A percentile compares a stretch with the other conserved stretches of the same genome.
These are phyloP conservation scores for Apteryx owenii DNA, from an alignment of 2,113 vertebrate genomes.

Conservation along the genomic window DNA sequence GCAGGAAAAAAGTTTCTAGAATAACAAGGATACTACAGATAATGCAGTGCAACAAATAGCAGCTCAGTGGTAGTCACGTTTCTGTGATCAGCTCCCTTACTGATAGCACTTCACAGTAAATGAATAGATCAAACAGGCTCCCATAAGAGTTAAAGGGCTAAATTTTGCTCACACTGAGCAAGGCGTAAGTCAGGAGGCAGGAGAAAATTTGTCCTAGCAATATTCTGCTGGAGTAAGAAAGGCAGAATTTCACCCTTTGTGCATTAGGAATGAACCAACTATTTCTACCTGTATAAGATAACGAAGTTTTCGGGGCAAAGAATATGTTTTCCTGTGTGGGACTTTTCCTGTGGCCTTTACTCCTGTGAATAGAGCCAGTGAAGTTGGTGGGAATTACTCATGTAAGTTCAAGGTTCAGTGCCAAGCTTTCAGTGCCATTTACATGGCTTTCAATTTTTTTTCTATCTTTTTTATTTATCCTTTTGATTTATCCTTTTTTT, in stretches of 20 bases:
- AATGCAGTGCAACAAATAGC: conserved; percentile 67
- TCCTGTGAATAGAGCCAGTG: background rate
- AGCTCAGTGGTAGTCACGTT: conserved; percentile 46
- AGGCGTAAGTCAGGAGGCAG: conserved; percentile 6
- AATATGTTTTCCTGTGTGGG: background rate
- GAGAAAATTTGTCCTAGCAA: background rate
- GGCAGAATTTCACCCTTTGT: background rate
- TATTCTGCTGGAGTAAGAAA: background rate
- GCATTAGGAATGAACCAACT: background rate
- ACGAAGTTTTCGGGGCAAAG: conserved; percentile 12
- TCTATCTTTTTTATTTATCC: too few species aligned
- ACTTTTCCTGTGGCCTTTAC: conserved; percentile 20
- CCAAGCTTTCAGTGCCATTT: background rate
- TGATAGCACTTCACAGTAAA: conserved; percentile 54
- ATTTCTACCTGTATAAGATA: background rate
- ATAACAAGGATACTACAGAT: conserved; percentile 56
- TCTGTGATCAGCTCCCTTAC: conserved; percentile 38
- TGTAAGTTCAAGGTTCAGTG: background rate
- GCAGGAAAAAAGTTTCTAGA: conserved; percentile 47
- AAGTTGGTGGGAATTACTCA: background rate
- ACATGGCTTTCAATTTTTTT: background rate
- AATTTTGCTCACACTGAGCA: conserved; percentile 17
- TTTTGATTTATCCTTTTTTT: background rate
- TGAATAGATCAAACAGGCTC: conserved; percentile 40
- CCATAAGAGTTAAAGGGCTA: conserved; percentile 31